Percentiles rank a stretch among this genome's conserved stretches.
Evolutionary conservation across 2,113 vertebrate genomes (phyloP).

Genomic region (Synchiropus splendidus): DNA sequence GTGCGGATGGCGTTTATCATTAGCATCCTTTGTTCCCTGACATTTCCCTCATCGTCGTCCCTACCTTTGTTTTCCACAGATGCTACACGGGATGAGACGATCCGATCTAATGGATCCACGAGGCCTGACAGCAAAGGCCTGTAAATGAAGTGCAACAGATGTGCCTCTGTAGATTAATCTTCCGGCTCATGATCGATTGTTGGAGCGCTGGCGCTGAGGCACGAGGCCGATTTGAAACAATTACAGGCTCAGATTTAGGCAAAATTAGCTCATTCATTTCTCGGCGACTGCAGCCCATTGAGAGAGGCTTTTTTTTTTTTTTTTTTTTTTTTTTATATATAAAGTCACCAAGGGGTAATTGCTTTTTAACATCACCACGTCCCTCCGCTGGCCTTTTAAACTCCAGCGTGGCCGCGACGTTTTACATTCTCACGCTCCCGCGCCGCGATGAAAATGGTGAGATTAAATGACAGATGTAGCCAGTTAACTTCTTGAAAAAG

Average conservation of each 20-base stretch:
- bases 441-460: no score
- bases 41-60: constrained; percentile 9
- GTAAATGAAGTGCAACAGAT: constrained; percentile 63
- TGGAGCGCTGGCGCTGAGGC: constrained; percentile 41
- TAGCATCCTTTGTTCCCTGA: constrained; percentile 6
- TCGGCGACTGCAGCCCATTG: constrained; percentile 33
- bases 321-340: no score
- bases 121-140: constrained; percentile 35
- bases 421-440: no score
- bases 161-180: constrained; percentile 68
- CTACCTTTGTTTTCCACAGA: constrained; percentile 35
- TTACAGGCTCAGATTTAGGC: constrained; percentile 53
- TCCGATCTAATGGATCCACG: constrained; percentile 45
- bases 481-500: no score
- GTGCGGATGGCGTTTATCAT: constrained; percentile 11
- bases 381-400: constrained; percentile 20
- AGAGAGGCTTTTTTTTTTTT: constrained; percentile 46
- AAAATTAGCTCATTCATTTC: constrained; percentile 51
- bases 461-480: no score
- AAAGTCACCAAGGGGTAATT: constrained; percentile 30
- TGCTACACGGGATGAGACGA: constrained; percentile 27
- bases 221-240: constrained; percentile 67
- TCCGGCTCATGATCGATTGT: constrained; percentile 54
- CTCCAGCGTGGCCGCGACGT: not conserved
- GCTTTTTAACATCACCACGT: constrained; percentile 23